These are phyloP conservation scores for Anas capensis DNA, from an alignment of 2,797 vertebrate genomes.

Conservation along the genomic window DNA sequence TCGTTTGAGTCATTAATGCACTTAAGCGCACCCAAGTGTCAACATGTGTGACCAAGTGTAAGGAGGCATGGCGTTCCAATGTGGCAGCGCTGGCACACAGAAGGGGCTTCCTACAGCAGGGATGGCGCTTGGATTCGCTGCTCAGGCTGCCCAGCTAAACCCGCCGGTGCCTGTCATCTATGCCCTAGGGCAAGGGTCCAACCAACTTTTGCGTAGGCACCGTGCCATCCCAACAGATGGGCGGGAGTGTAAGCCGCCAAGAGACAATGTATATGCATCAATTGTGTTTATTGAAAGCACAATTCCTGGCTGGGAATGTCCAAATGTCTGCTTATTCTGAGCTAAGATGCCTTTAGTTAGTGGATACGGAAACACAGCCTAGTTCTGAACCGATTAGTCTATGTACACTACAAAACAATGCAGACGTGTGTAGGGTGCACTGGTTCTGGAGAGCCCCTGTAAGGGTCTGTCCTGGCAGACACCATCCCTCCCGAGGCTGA, in stretches of 20 bases:
- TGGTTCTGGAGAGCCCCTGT: neutral
- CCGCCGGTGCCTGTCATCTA: constrained; percentile 77
- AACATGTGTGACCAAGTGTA: constrained; percentile 59
- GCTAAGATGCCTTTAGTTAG: constrained; percentile 75
- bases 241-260: constrained; percentile 75
- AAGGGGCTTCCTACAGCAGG: constrained; percentile 66
- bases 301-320: constrained; percentile 63
- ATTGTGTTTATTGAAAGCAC: constrained; percentile 76
- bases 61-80: constrained; percentile 71
- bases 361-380: constrained; percentile 3
- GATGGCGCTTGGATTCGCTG: constrained; percentile 65
- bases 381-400: neutral
- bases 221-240: constrained; percentile 84
- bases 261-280: constrained; percentile 78
- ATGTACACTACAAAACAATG: neutral
- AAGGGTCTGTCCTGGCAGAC: neutral
- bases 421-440: neutral
- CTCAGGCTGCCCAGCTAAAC: constrained; percentile 76
- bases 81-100: constrained; percentile 68
- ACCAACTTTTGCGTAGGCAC: constrained; percentile 80
- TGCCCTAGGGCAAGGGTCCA: constrained; percentile 80
- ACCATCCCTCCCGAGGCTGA: neutral
- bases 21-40: constrained; percentile 65
- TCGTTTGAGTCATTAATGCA: constrained; percentile 45
- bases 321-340: constrained; percentile 73